phyloP scores from a whole-genome alignment of 1,140 invertebrate species.

The Heliconius melpomene region DNA sequence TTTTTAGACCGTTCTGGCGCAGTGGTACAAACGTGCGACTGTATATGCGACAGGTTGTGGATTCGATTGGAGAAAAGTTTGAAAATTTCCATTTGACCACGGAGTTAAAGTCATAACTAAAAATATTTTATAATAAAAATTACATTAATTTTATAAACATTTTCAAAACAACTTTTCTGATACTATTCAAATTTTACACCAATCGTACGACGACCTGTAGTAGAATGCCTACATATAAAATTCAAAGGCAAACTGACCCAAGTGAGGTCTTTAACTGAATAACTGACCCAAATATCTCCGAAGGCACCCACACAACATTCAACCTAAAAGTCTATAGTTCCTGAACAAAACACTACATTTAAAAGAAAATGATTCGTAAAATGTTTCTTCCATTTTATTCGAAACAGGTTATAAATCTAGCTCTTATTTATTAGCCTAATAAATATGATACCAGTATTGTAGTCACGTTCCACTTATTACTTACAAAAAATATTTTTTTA shows the following conservation, averaged over 20 bases:
- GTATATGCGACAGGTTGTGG: no score
- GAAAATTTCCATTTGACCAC: no score
- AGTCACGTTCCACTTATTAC: no score
- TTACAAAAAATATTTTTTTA: no score
- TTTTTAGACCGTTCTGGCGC: no score
- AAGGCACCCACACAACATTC: constrained; percentile 6
- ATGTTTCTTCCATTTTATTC: constrained; percentile 43
- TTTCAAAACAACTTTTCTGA: no score
- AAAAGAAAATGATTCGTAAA: constrained; percentile 44
- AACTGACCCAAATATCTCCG: constrained; percentile 11
- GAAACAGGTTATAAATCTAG: constrained; percentile 35
- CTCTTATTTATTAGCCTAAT: constrained; percentile 27
- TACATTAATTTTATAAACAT: no score
- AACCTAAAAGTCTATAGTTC: constrained; percentile 30
- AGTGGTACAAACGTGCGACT: no score
- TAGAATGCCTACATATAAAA: background rate
- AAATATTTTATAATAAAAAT: no score
- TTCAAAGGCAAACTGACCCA: constrained; percentile 5
- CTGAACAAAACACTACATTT: constrained; percentile 42
- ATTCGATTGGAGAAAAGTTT: no score
- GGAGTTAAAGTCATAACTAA: no score
- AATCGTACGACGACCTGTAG: background rate
- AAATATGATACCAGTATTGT: no score
- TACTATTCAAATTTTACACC: background rate
- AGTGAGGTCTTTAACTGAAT: background rate